Evolutionary conservation across 2,888 invertebrate genomes (phyloP).

Genomic region (Calameuta pallipes): DNA sequence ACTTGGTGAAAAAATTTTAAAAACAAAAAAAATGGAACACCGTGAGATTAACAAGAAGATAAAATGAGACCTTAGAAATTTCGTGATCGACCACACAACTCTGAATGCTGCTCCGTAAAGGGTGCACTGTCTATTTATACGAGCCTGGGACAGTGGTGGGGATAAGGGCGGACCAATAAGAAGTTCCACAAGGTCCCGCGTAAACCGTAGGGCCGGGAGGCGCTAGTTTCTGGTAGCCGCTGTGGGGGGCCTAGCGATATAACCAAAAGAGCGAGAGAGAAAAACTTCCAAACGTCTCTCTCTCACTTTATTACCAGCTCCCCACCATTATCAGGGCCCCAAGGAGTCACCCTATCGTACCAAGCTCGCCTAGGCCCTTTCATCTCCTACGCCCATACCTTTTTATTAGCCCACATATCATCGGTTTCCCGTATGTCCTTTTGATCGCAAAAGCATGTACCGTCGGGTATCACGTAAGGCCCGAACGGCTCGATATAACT

Average conservation of each 20-base stretch:
- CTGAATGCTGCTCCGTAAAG: slow-evolving; percentile 34
- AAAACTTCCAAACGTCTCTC: too few species aligned
- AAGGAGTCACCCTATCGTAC: background rate
- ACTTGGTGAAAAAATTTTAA: too few species aligned
- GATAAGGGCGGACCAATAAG: slow-evolving; percentile 44
- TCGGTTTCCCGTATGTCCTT: too few species aligned
- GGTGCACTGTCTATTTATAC: slow-evolving; percentile 31
- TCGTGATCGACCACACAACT: slow-evolving; percentile 20
- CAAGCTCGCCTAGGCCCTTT: slow-evolving; percentile 26
- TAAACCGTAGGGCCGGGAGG: slow-evolving; percentile 36
- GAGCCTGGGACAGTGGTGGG: slow-evolving; percentile 33
- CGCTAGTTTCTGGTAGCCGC: background rate
- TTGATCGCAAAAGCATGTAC: too few species aligned
- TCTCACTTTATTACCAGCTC: too few species aligned
- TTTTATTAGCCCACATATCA: too few species aligned
- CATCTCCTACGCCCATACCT: slow-evolving; percentile 3
- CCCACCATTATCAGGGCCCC: background rate
- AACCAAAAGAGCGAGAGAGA: too few species aligned
- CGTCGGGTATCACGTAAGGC: too few species aligned
- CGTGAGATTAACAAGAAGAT: too few species aligned
- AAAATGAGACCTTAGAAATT: too few species aligned
- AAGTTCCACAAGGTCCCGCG: slow-evolving; percentile 43
- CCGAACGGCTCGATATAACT: too few species aligned
- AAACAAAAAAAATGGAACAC: too few species aligned
- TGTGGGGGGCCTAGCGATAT: background rate